Evolutionary conservation across 2,113 vertebrate species (phyloP).

Genomic region (Alaudala cheleensis): DNA sequence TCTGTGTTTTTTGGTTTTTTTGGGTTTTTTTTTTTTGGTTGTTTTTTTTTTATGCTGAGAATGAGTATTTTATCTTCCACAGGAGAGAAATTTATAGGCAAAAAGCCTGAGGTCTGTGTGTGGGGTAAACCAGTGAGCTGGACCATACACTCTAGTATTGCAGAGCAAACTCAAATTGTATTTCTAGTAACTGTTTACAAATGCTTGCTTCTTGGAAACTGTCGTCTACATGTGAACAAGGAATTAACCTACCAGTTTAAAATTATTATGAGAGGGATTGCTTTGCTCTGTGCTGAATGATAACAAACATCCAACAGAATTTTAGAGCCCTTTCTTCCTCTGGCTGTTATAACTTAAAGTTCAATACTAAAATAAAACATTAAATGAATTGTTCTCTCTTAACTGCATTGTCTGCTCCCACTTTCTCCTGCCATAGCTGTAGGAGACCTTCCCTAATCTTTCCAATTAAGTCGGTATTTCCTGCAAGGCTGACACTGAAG

Average conservation of each 20-base stretch:
- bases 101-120: neutral
- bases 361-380: neutral
- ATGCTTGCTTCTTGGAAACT: conserved; percentile 10
- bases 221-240: neutral
- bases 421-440: conserved; percentile 61
- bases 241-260: neutral
- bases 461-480: conserved; percentile 77
- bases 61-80: neutral
- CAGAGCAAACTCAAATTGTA: neutral
- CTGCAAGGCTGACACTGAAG: conserved; percentile 57
- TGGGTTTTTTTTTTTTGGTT: too few relatives aligned
- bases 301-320: neutral
- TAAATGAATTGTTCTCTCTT: neutral
- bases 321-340: neutral
- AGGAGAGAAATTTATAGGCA: neutral
- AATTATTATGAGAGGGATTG: neutral
- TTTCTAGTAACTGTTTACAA: conserved; percentile 20
- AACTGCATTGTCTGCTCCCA: neutral
- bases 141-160: neutral
- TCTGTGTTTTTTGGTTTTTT: neutral
- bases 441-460: conserved; percentile 73
- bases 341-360: neutral
- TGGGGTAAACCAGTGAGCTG: neutral
- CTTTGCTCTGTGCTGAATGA: conserved; percentile 13
- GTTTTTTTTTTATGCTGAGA: neutral